phyloP scores from a whole-genome alignment of 2,113 vertebrate species.

The Phasianus colchicus region DNA sequence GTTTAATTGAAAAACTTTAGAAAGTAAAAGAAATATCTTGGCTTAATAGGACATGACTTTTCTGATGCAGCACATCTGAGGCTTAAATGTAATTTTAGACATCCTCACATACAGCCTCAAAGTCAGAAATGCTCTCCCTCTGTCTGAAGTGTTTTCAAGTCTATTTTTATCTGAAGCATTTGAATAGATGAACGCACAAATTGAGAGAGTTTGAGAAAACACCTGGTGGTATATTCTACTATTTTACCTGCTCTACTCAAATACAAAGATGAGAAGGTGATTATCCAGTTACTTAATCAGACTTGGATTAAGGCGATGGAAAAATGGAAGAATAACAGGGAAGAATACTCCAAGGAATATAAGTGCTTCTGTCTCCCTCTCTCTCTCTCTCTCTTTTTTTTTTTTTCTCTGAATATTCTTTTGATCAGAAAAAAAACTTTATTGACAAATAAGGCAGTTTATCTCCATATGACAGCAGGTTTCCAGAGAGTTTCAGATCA shows the following conservation, averaged over 20 bases:
- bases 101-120: background rate
- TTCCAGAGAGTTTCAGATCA: background rate
- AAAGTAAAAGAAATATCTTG: background rate
- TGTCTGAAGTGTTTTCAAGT: background rate
- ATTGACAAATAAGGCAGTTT: background rate
- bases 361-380: too few species aligned
- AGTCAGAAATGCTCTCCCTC: background rate
- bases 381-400: background rate
- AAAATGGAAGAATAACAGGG: background rate
- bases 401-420: background rate
- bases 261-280: background rate
- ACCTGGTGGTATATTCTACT: background rate
- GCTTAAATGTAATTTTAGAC: background rate
- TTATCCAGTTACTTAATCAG: background rate
- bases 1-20: background rate
- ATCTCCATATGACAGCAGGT: background rate
- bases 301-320: background rate
- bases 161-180: background rate
- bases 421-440: background rate
- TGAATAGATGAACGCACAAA: fast-evolving
- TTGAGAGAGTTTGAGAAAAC: background rate
- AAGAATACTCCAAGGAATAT: background rate
- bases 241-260: background rate
- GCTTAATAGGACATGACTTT: background rate
- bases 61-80: background rate